These are phyloP conservation scores for Enteromius trimaculatus DNA, from an alignment of 2,797 vertebrate species.

Conservation along the genomic window DNA sequence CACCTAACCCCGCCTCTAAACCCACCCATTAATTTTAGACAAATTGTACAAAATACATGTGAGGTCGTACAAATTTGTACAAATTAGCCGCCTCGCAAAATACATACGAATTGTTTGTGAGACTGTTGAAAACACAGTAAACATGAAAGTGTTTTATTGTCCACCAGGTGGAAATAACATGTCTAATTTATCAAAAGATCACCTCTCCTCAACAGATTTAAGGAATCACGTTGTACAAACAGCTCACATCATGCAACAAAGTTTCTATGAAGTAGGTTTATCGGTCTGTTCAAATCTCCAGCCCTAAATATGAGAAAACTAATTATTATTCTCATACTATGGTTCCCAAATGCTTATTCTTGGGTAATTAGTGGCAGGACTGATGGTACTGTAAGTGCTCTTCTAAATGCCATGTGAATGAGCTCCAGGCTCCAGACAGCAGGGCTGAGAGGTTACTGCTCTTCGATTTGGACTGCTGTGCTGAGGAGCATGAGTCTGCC, in stretches of 20 bases:
- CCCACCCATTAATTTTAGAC: no score
- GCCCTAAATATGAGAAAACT: not conserved
- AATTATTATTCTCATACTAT: conserved; percentile 11
- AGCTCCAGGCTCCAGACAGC: conserved; percentile 43
- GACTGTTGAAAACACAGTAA: no score
- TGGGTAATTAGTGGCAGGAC: conserved; percentile 26
- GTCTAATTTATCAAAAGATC: not conserved
- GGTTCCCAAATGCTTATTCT: not conserved
- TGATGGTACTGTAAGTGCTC: conserved; percentile 19
- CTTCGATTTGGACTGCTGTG: conserved; percentile 26
- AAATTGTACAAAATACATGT: no score
- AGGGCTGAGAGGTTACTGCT: conserved; percentile 34
- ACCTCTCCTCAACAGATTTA: not conserved
- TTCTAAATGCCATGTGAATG: conserved; percentile 43
- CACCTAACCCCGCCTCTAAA: no score
- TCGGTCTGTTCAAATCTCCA: not conserved
- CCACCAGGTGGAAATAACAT: not conserved
- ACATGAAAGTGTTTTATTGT: not conserved
- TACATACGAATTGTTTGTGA: no score
- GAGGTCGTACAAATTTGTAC: no score
- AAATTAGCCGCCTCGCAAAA: no score
- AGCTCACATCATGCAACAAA: not conserved
- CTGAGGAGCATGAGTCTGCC: conserved; percentile 25
- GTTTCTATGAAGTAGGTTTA: not conserved
- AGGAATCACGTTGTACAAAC: not conserved